phyloP scores from a whole-genome alignment of 1,140 invertebrate genomes.

The Drosophila sechellia region DNA sequence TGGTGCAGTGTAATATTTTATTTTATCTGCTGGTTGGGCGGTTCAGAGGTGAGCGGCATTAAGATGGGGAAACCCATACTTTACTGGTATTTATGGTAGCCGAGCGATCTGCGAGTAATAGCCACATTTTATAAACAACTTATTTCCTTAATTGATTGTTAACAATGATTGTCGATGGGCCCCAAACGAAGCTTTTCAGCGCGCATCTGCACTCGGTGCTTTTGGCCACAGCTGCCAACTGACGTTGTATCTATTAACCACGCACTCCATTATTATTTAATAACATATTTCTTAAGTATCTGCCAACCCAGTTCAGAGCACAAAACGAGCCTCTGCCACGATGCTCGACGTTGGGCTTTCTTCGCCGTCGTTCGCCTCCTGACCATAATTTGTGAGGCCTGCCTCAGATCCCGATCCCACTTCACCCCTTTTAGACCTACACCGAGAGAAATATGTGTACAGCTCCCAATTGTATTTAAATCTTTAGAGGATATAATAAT shows the following conservation, averaged over 20 bases:
- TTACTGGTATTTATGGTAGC: slow-evolving; percentile 70
- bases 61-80: slow-evolving; percentile 51
- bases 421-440: slow-evolving; percentile 4
- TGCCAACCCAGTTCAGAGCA: slow-evolving; percentile 81
- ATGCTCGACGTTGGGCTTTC: slow-evolving; percentile 22
- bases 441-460: neutral
- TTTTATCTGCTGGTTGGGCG: slow-evolving; percentile 16
- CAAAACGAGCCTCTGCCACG: slow-evolving; percentile 68
- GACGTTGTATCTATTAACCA: slow-evolving; percentile 81
- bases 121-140: slow-evolving; percentile 84
- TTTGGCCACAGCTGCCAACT: slow-evolving; percentile 28
- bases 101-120: slow-evolving; percentile 63
- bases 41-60: slow-evolving; percentile 16
- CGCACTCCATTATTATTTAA: slow-evolving; percentile 84
- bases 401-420: slow-evolving; percentile 43
- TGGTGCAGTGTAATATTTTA: slow-evolving; percentile 59
- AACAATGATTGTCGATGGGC: slow-evolving; percentile 75
- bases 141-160: slow-evolving; percentile 84
- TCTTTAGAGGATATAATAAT: too few relatives aligned
- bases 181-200: slow-evolving; percentile 49
- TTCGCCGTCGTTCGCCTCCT: slow-evolving; percentile 54
- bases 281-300: slow-evolving; percentile 83
- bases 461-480: too few relatives aligned
- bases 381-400: slow-evolving; percentile 77
- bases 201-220: slow-evolving; percentile 45